phyloP scores from a whole-genome alignment of 2,113 vertebrate species.

The Phalacrocorax aristotelis region DNA sequence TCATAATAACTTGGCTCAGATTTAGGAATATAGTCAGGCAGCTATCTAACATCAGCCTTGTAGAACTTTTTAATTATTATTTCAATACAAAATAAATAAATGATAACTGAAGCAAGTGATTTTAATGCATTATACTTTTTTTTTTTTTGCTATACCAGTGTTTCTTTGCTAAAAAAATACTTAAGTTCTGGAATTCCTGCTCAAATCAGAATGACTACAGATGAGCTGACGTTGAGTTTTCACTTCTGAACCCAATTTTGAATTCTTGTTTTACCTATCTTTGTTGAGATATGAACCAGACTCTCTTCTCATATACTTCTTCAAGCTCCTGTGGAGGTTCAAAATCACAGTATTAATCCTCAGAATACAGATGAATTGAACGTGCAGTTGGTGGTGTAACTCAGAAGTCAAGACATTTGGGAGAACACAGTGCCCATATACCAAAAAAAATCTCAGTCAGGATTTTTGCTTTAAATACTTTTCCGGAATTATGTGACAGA shows the following conservation, averaged over 20 bases:
- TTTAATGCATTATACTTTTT: neutral
- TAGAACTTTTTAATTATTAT: neutral
- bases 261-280: neutral
- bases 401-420: neutral
- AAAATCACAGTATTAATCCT: neutral
- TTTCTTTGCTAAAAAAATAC: slow-evolving; percentile 2
- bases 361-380: neutral
- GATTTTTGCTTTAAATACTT: neutral
- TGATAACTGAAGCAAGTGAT: neutral
- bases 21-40: neutral
- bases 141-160: neutral
- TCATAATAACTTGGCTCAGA: neutral
- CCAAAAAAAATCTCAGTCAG: neutral
- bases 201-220: neutral
- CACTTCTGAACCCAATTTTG: neutral
- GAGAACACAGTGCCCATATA: neutral
- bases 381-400: neutral
- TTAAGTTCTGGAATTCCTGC: neutral
- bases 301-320: neutral
- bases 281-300: neutral
- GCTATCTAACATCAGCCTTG: neutral
- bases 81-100: neutral
- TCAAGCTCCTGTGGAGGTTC: neutral
- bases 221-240: neutral
- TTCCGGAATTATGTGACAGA: neutral